A percentile compares a stretch with the other conserved stretches of the same genome.
Evolutionary conservation across 2,888 invertebrate genomes (phyloP).

Genomic region (Cryptus viduatorius): DNA sequence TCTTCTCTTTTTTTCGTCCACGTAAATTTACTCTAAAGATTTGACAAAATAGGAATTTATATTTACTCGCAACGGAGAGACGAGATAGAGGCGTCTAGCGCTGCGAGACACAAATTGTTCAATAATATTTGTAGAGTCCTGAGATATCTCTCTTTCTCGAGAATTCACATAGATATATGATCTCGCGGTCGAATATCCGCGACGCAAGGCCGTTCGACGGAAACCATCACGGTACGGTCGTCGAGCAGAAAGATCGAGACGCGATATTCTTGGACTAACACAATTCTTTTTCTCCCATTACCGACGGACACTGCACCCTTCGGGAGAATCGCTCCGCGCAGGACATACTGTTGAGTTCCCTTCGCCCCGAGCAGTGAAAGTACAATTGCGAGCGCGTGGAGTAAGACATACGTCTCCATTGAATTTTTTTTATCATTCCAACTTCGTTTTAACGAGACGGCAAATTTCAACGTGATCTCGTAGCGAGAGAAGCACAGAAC

Average conservation of each 20-base stretch:
- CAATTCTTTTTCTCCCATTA: constrained; percentile 79
- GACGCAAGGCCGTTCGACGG: constrained; percentile 63
- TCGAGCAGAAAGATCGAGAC: constrained; percentile 68
- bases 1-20: constrained; percentile 32
- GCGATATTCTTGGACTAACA: constrained; percentile 77
- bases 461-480: too few species aligned
- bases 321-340: not conserved
- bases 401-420: too few species aligned
- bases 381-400: too few species aligned
- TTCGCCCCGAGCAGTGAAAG: too few species aligned
- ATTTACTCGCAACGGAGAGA: constrained; percentile 46
- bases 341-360: too few species aligned
- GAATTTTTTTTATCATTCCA: too few species aligned
- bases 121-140: constrained; percentile 37
- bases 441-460: too few species aligned
- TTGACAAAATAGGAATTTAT: constrained; percentile 60
- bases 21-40: constrained; percentile 65
- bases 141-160: constrained; percentile 25
- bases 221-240: constrained; percentile 51
- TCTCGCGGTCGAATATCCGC: constrained; percentile 56
- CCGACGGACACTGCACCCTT: constrained; percentile 65
- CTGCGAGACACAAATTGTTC: constrained; percentile 51
- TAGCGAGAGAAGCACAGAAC: too few species aligned
- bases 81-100: constrained; percentile 44
- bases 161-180: constrained; percentile 57